Conservation (phyloP, 2,113 vertebrate species). For the Bubo blakistoni region DNA sequence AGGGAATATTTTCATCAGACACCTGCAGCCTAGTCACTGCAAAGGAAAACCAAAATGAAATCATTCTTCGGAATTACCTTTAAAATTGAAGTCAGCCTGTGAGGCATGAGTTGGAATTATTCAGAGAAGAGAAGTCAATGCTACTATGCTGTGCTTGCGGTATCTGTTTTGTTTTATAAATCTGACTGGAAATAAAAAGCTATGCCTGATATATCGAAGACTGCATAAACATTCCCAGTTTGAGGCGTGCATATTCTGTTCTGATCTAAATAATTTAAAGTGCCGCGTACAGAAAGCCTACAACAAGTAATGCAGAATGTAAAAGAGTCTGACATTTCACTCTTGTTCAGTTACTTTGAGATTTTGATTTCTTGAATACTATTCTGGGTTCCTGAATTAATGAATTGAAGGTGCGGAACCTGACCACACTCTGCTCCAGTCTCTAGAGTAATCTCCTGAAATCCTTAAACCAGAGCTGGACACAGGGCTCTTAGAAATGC, state of each 20-base stretch:
- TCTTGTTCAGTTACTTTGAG: not conserved
- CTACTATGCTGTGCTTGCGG: not conserved
- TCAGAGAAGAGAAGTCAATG: not conserved
- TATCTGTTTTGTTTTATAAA: not conserved
- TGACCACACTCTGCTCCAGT: not conserved
- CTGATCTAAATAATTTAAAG: not conserved
- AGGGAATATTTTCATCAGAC: not conserved
- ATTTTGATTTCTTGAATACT: not conserved
- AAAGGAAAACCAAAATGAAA: not conserved
- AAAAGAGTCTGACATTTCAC: not conserved
- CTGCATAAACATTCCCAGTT: not conserved
- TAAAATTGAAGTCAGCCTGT: not conserved
- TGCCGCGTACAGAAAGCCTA: not conserved
- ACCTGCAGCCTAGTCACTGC: not conserved
- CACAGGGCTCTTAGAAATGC: not conserved
- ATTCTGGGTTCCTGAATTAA: not conserved
- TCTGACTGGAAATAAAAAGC: not conserved
- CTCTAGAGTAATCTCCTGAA: not conserved
- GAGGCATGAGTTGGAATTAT: not conserved
- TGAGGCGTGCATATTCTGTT: not conserved
- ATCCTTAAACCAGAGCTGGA: not conserved
- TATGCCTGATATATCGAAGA: not conserved
- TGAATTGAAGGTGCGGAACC: not conserved
- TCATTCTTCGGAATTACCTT: not conserved
- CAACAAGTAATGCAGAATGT: not conserved